phyloP scores from a whole-genome alignment of 2,888 invertebrate genomes.

The Morpho helenor region DNA sequence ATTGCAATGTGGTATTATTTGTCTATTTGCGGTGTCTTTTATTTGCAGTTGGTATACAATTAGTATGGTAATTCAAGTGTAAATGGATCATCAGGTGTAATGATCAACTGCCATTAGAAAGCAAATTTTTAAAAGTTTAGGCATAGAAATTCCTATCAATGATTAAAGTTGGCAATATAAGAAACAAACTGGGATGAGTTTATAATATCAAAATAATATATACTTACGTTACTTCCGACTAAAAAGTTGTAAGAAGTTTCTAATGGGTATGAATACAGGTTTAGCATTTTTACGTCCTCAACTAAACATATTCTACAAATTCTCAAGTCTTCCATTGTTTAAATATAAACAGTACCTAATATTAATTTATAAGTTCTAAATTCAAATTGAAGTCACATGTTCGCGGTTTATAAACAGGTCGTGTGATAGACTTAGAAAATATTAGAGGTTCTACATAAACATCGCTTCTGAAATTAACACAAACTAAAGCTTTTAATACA shows the following conservation, averaged over 20 bases:
- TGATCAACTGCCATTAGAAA: too few relatives aligned
- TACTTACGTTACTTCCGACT: conserved; percentile 53
- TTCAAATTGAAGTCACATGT: conserved; percentile 41
- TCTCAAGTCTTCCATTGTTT: conserved; percentile 48
- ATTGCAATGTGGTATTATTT: too few relatives aligned
- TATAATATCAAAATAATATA: background rate
- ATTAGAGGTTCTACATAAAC: conserved; percentile 51
- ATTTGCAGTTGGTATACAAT: too few relatives aligned
- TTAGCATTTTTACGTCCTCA: conserved; percentile 51
- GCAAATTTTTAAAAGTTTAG: background rate
- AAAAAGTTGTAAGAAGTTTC: conserved; percentile 49
- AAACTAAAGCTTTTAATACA: background rate
- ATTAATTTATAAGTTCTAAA: conserved; percentile 1
- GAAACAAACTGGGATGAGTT: too few relatives aligned
- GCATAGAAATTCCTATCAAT: conserved; percentile 1
- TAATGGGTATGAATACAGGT: conserved; percentile 46
- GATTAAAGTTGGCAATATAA: too few relatives aligned
- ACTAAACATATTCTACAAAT: conserved; percentile 63
- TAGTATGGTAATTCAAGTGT: too few relatives aligned
- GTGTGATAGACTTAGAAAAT: conserved; percentile 59
- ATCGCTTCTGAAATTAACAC: conserved; percentile 4
- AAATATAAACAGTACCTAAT: conserved; percentile 2
- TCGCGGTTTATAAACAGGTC: conserved; percentile 39
- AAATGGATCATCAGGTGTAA: too few relatives aligned
- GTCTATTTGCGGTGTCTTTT: too few relatives aligned